A percentile compares a stretch with the other conserved stretches of the same genome.
Conservation (phyloP, 2,888 invertebrate genomes). For the Amphimallon solstitiale region DNA sequence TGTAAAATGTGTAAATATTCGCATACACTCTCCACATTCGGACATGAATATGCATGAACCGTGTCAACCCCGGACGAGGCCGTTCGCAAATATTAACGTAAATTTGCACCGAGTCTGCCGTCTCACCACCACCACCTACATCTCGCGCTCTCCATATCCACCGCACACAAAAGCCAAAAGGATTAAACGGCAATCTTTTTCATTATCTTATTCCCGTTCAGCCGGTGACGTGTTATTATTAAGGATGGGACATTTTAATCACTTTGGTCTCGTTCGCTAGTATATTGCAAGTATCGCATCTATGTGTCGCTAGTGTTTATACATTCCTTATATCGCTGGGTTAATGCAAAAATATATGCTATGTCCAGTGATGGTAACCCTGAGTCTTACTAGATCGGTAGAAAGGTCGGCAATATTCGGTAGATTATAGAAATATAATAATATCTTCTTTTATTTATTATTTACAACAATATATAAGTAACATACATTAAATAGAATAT, state of each 20-base stretch:
- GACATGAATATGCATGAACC: constrained; percentile 49
- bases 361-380: too few species aligned
- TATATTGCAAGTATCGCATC: too few species aligned
- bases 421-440: too few species aligned
- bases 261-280: constrained; percentile 5
- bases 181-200: constrained; percentile 33
- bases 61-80: constrained; percentile 41
- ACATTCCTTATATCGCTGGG: too few species aligned
- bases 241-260: constrained; percentile 23
- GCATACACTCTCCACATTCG: constrained; percentile 44
- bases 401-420: too few species aligned
- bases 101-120: constrained; percentile 39
- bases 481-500: too few species aligned
- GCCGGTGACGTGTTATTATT: constrained; percentile 18
- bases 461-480: too few species aligned
- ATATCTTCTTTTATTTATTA: too few species aligned
- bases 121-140: not conserved
- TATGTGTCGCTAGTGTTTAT: too few species aligned
- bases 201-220: constrained; percentile 28
- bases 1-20: constrained; percentile 56
- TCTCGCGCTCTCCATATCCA: not conserved
- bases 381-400: too few species aligned
- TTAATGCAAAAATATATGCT: too few species aligned
- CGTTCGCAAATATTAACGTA: constrained; percentile 50
- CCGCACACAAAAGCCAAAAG: constrained; percentile 7